Base-by-base conservation (phyloP, 2,113 vertebrate species). In the Microcebus murinus region DNA sequence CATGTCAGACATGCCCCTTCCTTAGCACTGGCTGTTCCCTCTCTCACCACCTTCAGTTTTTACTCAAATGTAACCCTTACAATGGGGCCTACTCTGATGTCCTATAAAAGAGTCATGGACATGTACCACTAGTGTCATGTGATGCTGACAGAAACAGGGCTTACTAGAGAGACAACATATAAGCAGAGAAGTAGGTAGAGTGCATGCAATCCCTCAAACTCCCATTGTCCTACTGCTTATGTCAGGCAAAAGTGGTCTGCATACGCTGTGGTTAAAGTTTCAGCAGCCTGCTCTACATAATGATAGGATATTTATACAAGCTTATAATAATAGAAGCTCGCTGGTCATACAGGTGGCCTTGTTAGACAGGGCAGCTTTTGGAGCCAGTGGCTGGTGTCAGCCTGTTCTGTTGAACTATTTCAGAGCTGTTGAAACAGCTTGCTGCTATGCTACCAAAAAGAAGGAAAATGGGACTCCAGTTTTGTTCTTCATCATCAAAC, bases 1-100 rank as follows among this genome's bases (percentile, higher is more conserved):
- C 42, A 15, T 0, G 1, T 50, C 29, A 21, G 0, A 2, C 1
- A 9, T 1, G 4, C 2, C 65, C 48, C 34, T 73, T 91, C 61
- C 76, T 82, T 63, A 50, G 29, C 39, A 34, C 50, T 23, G 36
- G 31, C 11, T 9, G 5, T 18, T 57, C 15, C 59, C 8, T 23
- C 31, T 67, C 15, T 12, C 42, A 45, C 13, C 8, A 31, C 67
- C 65, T 57, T 23, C 36, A 83, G 14, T 31, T 59, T 95, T 83
- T 52, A 85, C 7, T 73, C 31, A 71, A n/a, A 25, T 61, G 23
- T 42, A 39, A 65, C 31, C 31, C 84, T 93, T n/a, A 48, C 10
- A 45, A 20, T 17, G 48, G 48, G 18, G 36, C 12, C n/a, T 52
- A 6, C 3, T 8, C n/a, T 36, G 21, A 8, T 15, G 45, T 4